phyloP scores from a whole-genome alignment of 2,113 vertebrate genomes.

The Xenopus tropicalis region DNA sequence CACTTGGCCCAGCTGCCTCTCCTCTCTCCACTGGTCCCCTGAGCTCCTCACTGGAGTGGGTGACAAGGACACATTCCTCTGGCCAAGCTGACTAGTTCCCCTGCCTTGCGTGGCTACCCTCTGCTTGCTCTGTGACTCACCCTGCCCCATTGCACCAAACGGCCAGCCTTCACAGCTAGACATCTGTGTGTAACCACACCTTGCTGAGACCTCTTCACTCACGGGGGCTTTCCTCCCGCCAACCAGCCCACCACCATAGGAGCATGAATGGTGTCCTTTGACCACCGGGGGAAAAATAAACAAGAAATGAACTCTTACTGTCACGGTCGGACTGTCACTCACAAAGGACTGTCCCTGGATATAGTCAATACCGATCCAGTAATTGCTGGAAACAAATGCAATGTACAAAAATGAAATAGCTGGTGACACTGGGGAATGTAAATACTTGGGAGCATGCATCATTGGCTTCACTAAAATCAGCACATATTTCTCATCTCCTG shows the following conservation, averaged over 20 bases:
- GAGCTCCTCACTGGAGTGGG: conserved; percentile 11
- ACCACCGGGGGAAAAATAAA: not conserved
- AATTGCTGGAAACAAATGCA: no score
- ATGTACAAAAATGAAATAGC: no score
- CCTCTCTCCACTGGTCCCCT: conserved; percentile 31
- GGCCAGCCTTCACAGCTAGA: not conserved
- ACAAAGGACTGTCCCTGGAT: no score
- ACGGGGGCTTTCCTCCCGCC: not conserved
- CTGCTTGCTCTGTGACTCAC: conserved; percentile 34
- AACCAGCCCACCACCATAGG: not conserved
- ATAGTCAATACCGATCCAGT: no score
- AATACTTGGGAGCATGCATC: no score
- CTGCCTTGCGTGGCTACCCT: not conserved
- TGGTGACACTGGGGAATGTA: no score
- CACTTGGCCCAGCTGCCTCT: conserved; percentile 27
- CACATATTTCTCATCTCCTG: no score
- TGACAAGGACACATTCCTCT: conserved; percentile 34
- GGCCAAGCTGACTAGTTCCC: not conserved
- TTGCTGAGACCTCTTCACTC: not conserved
- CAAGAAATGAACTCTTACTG: no score
- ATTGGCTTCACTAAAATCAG: no score
- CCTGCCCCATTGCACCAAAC: not conserved
- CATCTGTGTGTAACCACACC: not conserved
- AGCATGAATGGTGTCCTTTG: not conserved
- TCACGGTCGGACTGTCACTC: no score